phyloP scores from a whole-genome alignment of 2,797 vertebrate genomes.

The Lindbergichthys nudifrons region DNA sequence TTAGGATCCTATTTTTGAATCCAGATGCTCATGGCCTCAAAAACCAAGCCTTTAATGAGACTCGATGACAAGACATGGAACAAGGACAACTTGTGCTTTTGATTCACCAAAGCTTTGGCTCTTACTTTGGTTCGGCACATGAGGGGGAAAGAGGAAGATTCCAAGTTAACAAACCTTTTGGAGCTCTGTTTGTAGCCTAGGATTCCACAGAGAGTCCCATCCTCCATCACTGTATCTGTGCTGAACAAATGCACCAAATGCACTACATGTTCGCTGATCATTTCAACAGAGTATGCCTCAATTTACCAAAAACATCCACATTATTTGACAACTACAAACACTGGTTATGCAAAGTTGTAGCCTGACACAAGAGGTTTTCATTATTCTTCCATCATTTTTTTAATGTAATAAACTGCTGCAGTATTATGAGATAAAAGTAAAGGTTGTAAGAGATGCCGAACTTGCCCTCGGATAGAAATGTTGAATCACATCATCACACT shows the following conservation, averaged over 20 bases:
- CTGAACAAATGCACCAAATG: constrained; percentile 41
- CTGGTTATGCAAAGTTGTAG: constrained; percentile 8
- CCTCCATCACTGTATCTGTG: constrained; percentile 19
- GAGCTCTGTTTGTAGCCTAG: constrained; percentile 37
- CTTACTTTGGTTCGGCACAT: constrained; percentile 50
- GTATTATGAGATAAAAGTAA: constrained; percentile 33
- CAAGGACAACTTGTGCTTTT: constrained; percentile 72
- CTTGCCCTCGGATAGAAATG: constrained; percentile 24
- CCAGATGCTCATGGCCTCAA: constrained; percentile 68
- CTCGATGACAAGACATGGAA: constrained; percentile 78
- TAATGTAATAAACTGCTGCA: constrained; percentile 14
- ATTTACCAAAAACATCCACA: constrained; percentile 31
- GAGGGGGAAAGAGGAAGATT: constrained; percentile 37
- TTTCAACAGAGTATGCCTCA: constrained; percentile 30
- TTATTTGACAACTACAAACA: constrained; percentile 39
- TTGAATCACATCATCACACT: constrained; percentile 36
- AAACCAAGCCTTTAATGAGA: constrained; percentile 70
- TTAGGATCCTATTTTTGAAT: constrained; percentile 72
- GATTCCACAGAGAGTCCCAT: constrained; percentile 39
- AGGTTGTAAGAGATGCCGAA: constrained; percentile 36
- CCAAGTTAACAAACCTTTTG: constrained; percentile 64
- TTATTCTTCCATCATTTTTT: constrained; percentile 36
- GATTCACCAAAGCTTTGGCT: constrained; percentile 66
- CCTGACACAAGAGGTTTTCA: constrained; percentile 36
- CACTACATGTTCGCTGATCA: constrained; percentile 17